Evolutionary conservation across 2,797 vertebrate genomes (phyloP).

Genomic region (Siniperca scherzeri): DNA sequence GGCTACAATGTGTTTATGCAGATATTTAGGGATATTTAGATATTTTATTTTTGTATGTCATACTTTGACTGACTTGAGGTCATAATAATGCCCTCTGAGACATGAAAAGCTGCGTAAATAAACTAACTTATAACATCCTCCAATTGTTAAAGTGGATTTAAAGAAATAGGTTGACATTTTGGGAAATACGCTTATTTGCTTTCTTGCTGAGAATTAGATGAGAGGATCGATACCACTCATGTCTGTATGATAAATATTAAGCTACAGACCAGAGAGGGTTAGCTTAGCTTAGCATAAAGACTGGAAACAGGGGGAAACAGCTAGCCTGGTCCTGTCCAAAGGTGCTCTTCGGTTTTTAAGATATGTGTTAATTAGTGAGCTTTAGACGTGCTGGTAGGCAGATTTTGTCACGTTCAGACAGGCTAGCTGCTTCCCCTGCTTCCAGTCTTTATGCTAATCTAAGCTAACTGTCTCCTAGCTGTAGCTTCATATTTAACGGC

Average conservation of each 20-base stretch:
- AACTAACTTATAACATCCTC: neutral
- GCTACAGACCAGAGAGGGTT: neutral
- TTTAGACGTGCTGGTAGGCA: neutral
- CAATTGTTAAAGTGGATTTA: neutral
- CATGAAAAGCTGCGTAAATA: neutral
- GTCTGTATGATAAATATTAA: neutral
- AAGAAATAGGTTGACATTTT: neutral
- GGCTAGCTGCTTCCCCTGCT: constrained; percentile 1
- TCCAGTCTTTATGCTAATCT: constrained; percentile 11
- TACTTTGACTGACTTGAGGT: neutral
- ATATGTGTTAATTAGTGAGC: neutral
- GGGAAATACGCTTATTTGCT: neutral
- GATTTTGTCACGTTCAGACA: neutral
- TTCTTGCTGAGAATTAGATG: neutral
- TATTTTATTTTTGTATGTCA: neutral
- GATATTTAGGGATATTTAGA: no score
- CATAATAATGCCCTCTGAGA: neutral
- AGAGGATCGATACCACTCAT: accelerated
- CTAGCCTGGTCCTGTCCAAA: neutral
- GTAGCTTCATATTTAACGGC: neutral
- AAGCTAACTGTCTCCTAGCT: neutral
- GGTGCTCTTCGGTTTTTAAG: neutral
- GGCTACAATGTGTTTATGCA: neutral
- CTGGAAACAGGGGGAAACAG: neutral
- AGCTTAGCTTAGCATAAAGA: constrained; percentile 26